These are phyloP conservation scores for Probosciger aterrimus DNA, from an alignment of 2,113 vertebrate species.

Conservation along the genomic window DNA sequence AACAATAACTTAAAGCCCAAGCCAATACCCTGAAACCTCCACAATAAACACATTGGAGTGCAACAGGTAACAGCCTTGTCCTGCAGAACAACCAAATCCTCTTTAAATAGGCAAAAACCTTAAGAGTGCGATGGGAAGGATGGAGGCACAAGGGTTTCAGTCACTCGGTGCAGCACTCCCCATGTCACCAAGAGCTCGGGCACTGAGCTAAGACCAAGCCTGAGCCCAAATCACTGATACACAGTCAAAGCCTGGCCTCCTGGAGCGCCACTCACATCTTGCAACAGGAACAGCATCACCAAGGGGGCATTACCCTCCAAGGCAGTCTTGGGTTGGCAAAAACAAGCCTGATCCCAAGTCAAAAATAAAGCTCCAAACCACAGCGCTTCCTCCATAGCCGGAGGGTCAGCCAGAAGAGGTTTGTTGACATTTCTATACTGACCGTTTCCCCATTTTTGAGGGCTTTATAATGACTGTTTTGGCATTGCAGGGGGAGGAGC, in stretches of 20 bases:
- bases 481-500: not conserved
- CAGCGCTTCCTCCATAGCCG: not conserved
- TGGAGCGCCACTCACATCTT: not conserved
- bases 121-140: accelerated
- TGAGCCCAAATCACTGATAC: not conserved
- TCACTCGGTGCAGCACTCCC: not conserved
- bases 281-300: accelerated
- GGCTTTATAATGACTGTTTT: conserved; percentile 2
- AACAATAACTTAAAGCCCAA: not conserved
- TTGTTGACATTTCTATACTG: not conserved
- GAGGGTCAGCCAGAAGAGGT: not conserved
- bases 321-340: not conserved
- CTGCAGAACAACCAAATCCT: not conserved
- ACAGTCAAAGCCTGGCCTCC: not conserved
- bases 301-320: not conserved
- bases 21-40: not conserved
- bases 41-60: not conserved
- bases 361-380: not conserved
- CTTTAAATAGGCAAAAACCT: not conserved
- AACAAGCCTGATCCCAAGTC: not conserved
- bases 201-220: not conserved
- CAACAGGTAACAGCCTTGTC: not conserved
- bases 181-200: not conserved
- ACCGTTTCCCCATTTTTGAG: conserved; percentile 15
- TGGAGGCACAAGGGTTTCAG: not conserved